These are phyloP conservation scores for Acleris emargana DNA, from an alignment of 2,888 invertebrate species.

Conservation along the genomic window DNA sequence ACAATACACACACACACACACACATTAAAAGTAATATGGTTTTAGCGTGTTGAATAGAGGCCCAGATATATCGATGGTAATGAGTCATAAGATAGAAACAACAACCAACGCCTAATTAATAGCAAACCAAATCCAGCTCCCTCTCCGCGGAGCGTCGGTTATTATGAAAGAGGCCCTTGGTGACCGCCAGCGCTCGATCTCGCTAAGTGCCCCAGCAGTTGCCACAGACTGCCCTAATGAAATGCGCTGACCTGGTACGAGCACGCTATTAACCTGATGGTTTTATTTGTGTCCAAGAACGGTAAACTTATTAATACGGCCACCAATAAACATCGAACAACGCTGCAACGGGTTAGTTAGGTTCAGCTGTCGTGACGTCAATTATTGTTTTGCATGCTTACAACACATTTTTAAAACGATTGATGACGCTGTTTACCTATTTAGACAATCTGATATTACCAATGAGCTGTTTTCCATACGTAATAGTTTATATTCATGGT, in stretches of 20 bases:
- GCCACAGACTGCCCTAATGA: constrained; percentile 9
- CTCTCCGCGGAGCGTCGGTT: constrained; percentile 4
- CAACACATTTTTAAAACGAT: constrained; percentile 29
- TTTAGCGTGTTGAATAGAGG: too few relatives aligned
- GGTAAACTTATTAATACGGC: constrained; percentile 39
- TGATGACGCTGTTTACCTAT: constrained; percentile 22
- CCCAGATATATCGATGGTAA: too few relatives aligned
- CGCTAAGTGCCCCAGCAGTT: constrained; percentile 19
- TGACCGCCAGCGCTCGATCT: constrained; percentile 4
- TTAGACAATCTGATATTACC: constrained; percentile 11
- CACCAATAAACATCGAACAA: constrained; percentile 39
- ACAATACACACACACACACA: too few relatives aligned
- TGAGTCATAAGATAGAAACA: too few relatives aligned
- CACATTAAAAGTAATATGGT: too few relatives aligned
- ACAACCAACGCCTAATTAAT: too few relatives aligned
- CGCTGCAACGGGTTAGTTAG: constrained; percentile 37
- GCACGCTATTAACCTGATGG: constrained; percentile 43
- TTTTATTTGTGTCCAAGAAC: constrained; percentile 54
- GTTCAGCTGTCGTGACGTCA: constrained; percentile 56
- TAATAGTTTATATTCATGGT: too few relatives aligned
- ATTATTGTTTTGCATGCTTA: constrained; percentile 38
- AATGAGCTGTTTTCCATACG: constrained; percentile 1
- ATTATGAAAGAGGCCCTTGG: constrained; percentile 18
- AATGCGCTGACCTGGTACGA: constrained; percentile 18
- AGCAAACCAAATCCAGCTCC: too few relatives aligned